These are phyloP conservation scores for Cranoglanis bouderius DNA, from an alignment of 2,113 vertebrate genomes.

Conservation along the genomic window DNA sequence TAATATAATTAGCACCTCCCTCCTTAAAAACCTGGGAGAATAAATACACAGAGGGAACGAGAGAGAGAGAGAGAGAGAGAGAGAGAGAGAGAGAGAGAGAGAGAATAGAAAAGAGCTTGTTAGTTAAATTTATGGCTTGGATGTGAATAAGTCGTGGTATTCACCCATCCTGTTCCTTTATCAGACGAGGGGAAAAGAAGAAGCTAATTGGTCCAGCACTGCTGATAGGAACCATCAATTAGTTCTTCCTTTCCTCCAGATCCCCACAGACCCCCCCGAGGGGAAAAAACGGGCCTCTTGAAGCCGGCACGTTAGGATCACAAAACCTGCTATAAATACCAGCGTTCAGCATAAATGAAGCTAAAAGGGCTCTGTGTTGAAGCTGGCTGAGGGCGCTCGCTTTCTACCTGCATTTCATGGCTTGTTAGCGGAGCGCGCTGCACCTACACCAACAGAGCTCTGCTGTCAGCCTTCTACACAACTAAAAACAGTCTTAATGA, in stretches of 20 bases:
- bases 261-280: slow-evolving; percentile 45
- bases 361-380: slow-evolving; percentile 72
- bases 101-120: slow-evolving; percentile 66
- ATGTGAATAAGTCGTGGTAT: slow-evolving; percentile 69
- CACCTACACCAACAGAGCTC: slow-evolving; percentile 76
- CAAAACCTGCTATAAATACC: slow-evolving; percentile 81
- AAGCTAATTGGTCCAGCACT: slow-evolving; percentile 74
- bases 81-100: slow-evolving; percentile 41
- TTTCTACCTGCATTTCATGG: slow-evolving; percentile 81
- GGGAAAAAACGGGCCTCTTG: slow-evolving; percentile 68
- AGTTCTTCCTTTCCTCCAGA: slow-evolving; percentile 66
- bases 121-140: slow-evolving; percentile 76
- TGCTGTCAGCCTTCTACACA: slow-evolving; percentile 79
- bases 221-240: slow-evolving; percentile 78
- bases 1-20: slow-evolving; percentile 68
- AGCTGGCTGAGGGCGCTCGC: slow-evolving; percentile 73
- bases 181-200: slow-evolving; percentile 68
- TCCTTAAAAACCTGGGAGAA: slow-evolving; percentile 53
- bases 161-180: slow-evolving; percentile 73
- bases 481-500: slow-evolving; percentile 87
- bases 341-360: slow-evolving; percentile 79
- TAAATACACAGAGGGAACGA: not conserved
- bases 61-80: slow-evolving; percentile 27
- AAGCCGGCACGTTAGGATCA: slow-evolving; percentile 77
- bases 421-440: slow-evolving; percentile 82